These are phyloP conservation scores for Protobothrops flavoviridis DNA, from an alignment of 2,113 vertebrate species.

Conservation along the genomic window DNA sequence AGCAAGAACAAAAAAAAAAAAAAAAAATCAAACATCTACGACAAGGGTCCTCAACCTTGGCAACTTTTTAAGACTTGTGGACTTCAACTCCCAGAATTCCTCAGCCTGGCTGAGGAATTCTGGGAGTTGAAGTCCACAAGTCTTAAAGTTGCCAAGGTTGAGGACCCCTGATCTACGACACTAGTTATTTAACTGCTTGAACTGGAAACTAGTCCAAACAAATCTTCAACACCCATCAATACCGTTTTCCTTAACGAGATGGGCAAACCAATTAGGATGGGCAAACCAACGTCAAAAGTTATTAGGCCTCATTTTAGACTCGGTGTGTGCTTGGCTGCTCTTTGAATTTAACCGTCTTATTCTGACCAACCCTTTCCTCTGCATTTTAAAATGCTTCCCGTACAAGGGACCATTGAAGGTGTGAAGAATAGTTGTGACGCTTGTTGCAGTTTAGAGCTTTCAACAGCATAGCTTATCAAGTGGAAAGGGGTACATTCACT, in stretches of 20 bases:
- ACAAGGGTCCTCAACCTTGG: not conserved
- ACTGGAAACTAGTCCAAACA: slow-evolving; percentile 46
- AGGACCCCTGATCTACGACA: not conserved
- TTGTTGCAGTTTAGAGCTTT: slow-evolving; percentile 59
- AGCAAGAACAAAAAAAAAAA: not conserved
- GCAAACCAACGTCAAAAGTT: slow-evolving; percentile 38
- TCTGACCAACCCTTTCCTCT: slow-evolving; percentile 61
- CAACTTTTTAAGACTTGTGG: no score
- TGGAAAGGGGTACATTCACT: slow-evolving; percentile 63
- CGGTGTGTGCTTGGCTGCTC: slow-evolving; percentile 59
- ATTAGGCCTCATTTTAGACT: slow-evolving; percentile 62
- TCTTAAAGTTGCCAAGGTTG: no score
- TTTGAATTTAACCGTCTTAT: slow-evolving; percentile 57
- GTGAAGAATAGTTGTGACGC: slow-evolving; percentile 69
- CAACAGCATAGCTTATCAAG: slow-evolving; percentile 71
- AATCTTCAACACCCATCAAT: slow-evolving; percentile 46
- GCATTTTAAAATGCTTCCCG: slow-evolving; percentile 65
- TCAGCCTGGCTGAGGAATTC: no score
- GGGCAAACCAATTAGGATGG: slow-evolving; percentile 47
- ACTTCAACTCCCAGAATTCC: no score
- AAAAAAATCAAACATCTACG: slow-evolving; percentile 55
- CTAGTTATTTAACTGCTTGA: slow-evolving; percentile 42
- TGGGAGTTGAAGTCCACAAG: no score
- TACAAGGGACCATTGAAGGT: slow-evolving; percentile 62
- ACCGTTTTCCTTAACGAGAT: slow-evolving; percentile 58